These are phyloP conservation scores for Zaprionus vittiger DNA, from an alignment of 1,140 invertebrate species.

Conservation along the genomic window DNA sequence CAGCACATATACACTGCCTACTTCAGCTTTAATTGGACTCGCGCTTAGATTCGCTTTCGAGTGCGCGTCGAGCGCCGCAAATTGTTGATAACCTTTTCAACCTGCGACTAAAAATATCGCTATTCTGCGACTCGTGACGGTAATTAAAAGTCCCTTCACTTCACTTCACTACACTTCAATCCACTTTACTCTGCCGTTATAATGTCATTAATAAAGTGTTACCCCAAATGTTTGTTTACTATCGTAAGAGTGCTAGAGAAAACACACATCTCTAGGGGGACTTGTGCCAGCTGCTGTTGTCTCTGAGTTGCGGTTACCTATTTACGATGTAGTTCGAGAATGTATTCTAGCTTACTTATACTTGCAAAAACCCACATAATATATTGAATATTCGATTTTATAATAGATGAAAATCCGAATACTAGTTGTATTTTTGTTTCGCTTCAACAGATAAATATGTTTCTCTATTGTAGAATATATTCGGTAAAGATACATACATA, in stretches of 20 bases:
- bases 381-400: neutral
- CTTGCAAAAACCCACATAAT: neutral
- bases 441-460: too few species aligned
- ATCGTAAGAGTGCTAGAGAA: neutral
- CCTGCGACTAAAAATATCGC: slow-evolving; percentile 19
- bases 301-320: neutral
- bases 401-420: too few species aligned
- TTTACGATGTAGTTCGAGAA: neutral
- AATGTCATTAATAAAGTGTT: neutral
- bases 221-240: neutral
- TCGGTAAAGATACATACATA: too few species aligned
- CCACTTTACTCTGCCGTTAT: neutral
- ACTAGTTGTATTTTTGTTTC: too few species aligned
- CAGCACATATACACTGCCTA: neutral
- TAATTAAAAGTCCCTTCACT: neutral
- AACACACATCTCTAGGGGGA: neutral
- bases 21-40: slow-evolving; percentile 9
- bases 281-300: neutral
- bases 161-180: neutral
- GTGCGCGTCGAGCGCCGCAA: slow-evolving; percentile 3
- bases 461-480: too few species aligned
- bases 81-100: slow-evolving; percentile 41
- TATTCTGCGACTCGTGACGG: too few species aligned
- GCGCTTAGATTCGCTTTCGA: neutral
- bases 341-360: neutral